These are phyloP conservation scores for Chalcosyrphus nemorum DNA, from an alignment of 2,888 invertebrate species.

Conservation along the genomic window DNA sequence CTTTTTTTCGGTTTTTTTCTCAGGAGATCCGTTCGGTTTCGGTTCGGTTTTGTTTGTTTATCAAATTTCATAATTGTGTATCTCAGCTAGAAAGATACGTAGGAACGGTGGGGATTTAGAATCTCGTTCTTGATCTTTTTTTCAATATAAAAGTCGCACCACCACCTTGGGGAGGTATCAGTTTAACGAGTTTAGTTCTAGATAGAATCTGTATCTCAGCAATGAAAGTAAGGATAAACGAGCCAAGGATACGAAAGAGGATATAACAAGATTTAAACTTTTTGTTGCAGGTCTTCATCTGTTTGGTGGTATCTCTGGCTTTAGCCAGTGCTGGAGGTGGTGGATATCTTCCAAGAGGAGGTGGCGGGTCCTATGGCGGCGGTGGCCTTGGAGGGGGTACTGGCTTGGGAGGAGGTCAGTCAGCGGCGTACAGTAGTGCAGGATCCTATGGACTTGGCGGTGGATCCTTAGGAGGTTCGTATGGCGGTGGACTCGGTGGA, in stretches of 20 bases:
- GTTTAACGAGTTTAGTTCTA: conserved; percentile 7
- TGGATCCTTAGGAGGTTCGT: conserved; percentile 12
- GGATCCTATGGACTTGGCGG: conserved; percentile 7
- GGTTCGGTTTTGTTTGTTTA: background rate
- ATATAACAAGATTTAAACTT: background rate
- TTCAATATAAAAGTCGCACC: conserved; percentile 50
- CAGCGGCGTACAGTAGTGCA: background rate
- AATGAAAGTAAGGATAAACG: conserved; percentile 48
- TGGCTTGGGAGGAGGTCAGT: background rate
- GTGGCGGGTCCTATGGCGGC: conserved; percentile 16
- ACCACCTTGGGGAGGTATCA: conserved; percentile 1
- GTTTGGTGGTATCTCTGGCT: conserved; percentile 62
- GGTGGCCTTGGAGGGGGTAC: conserved; percentile 18
- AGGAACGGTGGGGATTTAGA: conserved; percentile 13
- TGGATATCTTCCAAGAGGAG: conserved; percentile 52
- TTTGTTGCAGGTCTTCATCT: conserved; percentile 70
- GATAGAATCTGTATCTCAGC: background rate
- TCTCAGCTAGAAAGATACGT: background rate
- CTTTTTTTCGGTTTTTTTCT: conserved; percentile 8
- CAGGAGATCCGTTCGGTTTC: background rate
- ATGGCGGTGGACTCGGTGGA: conserved; percentile 3
- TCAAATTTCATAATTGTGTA: background rate
- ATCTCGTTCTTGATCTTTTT: background rate
- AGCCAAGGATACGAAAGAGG: background rate
- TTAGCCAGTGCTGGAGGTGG: conserved; percentile 60